Evolutionary conservation across 2,113 vertebrate genomes (phyloP), one percentile per base, ranked within the genome.

Genomic region (Macquaria australasica): DNA sequence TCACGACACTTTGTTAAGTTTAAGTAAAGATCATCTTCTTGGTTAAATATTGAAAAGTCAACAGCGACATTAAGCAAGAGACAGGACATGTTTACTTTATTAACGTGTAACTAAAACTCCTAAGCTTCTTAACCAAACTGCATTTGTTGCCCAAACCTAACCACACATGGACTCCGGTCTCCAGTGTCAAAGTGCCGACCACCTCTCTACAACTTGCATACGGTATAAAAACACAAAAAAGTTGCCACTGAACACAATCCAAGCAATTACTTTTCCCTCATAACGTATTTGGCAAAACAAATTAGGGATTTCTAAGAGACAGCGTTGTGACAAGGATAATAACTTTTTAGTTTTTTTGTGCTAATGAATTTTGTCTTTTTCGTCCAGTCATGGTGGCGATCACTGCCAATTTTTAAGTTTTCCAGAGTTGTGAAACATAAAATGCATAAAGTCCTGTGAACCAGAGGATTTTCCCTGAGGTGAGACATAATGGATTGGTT

Each of bases 381-480:
- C 3, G 23, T 34, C 14, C 23, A 71, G 67, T 51, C 37, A 56
- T 11, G 31, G 31, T 1, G 16, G 7, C 2, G 5, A 53, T 37
- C 12, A 1, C 20, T 56, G 53, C 53, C 51, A 73, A 28, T 39
- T 59, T 59, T 37, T 9, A 14, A 21, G 12, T 56, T 3, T 4
- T n/a, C 14, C 37, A 43, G 41, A 70, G 67, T 8, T 58, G 25
- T 60, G 15, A 39, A 58, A 66, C 31, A 59, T 23, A 41, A 73
- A 70, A 48, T 39, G 7, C 34, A 31, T 34, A 8, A 14, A 9
- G 10, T 53, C 18, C 2, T 31, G 16, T 41, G 12, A 58, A 50
- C 39, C 81, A 83, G 28, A 67, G 56, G 74, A 79, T 45, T 69
- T 62, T 34, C 21, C 12, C 21, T 6, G 21, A 3, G 3, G 58